phyloP scores from a whole-genome alignment of 2,888 invertebrate species.

The Poecilobothrus nobilitatus region DNA sequence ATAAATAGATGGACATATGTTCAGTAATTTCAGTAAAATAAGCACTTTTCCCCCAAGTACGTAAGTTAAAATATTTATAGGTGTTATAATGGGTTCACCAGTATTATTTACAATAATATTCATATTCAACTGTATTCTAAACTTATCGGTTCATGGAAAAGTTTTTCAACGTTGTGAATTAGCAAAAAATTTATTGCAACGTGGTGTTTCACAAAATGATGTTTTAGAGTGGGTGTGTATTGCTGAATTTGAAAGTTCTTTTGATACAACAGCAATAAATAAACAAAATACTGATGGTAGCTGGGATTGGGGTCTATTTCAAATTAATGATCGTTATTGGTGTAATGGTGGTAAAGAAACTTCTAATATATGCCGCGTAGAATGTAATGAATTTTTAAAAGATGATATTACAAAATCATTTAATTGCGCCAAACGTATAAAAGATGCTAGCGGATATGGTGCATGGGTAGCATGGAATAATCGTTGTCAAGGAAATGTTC shows the following conservation, averaged over 20 bases:
- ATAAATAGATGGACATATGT: no score
- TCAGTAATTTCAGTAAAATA: no score
- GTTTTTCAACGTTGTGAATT: background rate
- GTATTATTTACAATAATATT: no score
- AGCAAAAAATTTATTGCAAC: background rate
- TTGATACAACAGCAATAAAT: constrained; percentile 39
- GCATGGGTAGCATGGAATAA: constrained; percentile 29
- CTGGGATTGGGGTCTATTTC: constrained; percentile 31
- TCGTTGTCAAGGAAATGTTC: constrained; percentile 17
- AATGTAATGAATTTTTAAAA: constrained; percentile 24
- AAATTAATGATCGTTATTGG: constrained; percentile 30
- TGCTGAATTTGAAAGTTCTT: constrained; percentile 21
- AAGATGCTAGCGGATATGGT: constrained; percentile 19
- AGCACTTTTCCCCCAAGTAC: no score
- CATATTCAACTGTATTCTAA: no score
- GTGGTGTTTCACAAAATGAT: background rate
- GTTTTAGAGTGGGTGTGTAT: constrained; percentile 23
- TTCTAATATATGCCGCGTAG: constrained; percentile 24
- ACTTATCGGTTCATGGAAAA: background rate
- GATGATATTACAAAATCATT: constrained; percentile 25
- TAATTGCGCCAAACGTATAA: constrained; percentile 25
- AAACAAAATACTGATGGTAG: constrained; percentile 41
- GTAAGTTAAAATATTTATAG: no score
- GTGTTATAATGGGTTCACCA: no score
- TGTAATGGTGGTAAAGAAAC: constrained; percentile 21